Percentiles rank a stretch among this genome's conserved stretches.
phyloP scores from a whole-genome alignment of 23 tunicate genomes.

The Botrylloides violaceus region DNA sequence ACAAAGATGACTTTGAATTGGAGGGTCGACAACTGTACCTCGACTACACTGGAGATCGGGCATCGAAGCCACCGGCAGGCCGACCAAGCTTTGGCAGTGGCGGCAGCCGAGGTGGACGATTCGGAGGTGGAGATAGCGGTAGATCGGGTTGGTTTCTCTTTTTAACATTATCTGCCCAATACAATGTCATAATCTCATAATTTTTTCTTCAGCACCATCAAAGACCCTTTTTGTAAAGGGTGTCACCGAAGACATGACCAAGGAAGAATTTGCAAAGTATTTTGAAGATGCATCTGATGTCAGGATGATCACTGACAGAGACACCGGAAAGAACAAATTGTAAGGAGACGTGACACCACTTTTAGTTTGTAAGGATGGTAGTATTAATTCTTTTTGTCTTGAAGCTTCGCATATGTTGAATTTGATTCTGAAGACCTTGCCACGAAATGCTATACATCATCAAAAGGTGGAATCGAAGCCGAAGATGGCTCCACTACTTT shows the following conservation, averaged over 20 bases:
- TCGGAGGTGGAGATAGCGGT: conserved; percentile 27
- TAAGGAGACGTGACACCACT: conserved; percentile 16
- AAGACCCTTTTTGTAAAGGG: conserved; percentile 79
- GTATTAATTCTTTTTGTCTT: not conserved
- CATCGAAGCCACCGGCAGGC: conserved; percentile 19
- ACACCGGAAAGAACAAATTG: conserved; percentile 70
- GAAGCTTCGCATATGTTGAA: conserved; percentile 74
- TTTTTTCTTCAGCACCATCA: conserved; percentile 34
- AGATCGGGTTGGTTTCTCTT: conserved; percentile 20
- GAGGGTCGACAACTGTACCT: conserved; percentile 49
- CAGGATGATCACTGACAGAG: conserved; percentile 61
- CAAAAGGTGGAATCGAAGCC: conserved; percentile 64
- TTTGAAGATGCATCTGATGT: conserved; percentile 75
- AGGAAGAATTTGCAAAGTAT: conserved; percentile 19
- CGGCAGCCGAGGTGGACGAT: conserved; percentile 28
- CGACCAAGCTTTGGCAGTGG: conserved; percentile 40
- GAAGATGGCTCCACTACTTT: conserved; percentile 40
- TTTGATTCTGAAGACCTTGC: conserved; percentile 50
- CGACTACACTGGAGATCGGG: conserved; percentile 29
- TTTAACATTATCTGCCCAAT: not conserved
- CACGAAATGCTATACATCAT: conserved; percentile 26
- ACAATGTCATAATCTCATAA: no score
- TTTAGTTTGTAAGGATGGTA: not conserved
- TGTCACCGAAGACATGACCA: conserved; percentile 63
- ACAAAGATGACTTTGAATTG: conserved; percentile 58